Percentiles rank a stretch among this genome's conserved stretches.
Conservation (phyloP, 1,140 invertebrate genomes). For the Planococcus citri region DNA sequence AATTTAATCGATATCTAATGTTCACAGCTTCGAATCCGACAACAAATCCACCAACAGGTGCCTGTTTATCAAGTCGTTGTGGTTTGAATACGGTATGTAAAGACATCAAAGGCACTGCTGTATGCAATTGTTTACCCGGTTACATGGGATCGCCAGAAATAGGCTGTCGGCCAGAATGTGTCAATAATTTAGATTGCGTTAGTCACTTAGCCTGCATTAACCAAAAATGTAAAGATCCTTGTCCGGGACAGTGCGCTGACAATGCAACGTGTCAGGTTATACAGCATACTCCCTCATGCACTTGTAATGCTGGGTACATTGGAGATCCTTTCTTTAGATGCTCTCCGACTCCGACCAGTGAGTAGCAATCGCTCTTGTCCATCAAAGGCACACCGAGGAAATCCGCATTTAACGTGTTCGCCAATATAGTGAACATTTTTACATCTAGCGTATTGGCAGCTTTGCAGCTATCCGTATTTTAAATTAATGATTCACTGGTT, state of each 20-base stretch:
- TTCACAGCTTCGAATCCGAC: slow-evolving; percentile 58
- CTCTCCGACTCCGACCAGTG: too few species aligned
- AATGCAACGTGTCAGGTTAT: slow-evolving; percentile 41
- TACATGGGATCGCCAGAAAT: slow-evolving; percentile 59
- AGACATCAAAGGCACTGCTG: slow-evolving; percentile 39
- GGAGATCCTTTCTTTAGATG: slow-evolving; percentile 43
- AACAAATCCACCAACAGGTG: slow-evolving; percentile 47
- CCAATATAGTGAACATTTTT: slow-evolving; percentile 45
- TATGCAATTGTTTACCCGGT: slow-evolving; percentile 40
- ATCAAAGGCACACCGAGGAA: too few species aligned
- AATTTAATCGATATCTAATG: slow-evolving; percentile 44
- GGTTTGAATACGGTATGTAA: slow-evolving; percentile 55
- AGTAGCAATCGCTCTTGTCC: too few species aligned
- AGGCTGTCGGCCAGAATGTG: slow-evolving; percentile 58
- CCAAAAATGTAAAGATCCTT: slow-evolving; percentile 41
- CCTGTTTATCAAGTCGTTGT: too few species aligned
- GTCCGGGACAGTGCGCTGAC: slow-evolving; percentile 39
- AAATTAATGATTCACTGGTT: background rate
- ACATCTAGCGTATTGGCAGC: background rate
- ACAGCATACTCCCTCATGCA: slow-evolving; percentile 38
- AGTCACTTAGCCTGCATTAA: slow-evolving; percentile 37
- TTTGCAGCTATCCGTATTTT: too few species aligned
- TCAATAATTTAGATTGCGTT: slow-evolving; percentile 52
- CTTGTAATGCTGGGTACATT: slow-evolving; percentile 37
- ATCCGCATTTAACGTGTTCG: slow-evolving; percentile 61